Conservation (phyloP, 2,113 vertebrate genomes). For the Gasterosteus aculeatus region DNA sequence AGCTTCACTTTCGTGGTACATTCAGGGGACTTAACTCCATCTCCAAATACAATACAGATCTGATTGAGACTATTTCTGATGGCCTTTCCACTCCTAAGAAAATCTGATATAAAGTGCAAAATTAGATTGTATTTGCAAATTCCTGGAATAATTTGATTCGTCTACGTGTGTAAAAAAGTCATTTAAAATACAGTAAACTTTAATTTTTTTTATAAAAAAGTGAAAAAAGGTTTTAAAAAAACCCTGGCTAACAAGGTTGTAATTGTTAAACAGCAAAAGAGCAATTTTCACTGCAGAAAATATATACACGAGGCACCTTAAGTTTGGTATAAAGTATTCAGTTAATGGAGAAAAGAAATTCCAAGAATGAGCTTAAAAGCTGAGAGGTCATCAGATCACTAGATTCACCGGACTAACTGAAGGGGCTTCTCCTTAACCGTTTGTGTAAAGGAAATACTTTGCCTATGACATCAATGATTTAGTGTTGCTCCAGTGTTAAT, state of each 20-base stretch:
- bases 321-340: conserved; percentile 82
- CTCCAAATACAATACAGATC: conserved; percentile 50
- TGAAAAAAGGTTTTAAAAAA: conserved; percentile 76
- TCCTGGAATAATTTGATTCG: conserved; percentile 80
- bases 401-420: conserved; percentile 15
- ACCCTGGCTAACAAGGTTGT: conserved; percentile 76
- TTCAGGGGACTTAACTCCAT: conserved; percentile 64
- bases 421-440: not conserved
- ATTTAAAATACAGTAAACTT: conserved; percentile 79
- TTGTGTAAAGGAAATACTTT: conserved; percentile 10
- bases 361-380: conserved; percentile 43
- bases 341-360: conserved; percentile 40
- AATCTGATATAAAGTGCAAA: conserved; percentile 83
- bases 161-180: conserved; percentile 77
- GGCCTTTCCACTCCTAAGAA: conserved; percentile 74
- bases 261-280: conserved; percentile 74
- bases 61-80: conserved; percentile 55
- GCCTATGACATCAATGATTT: conserved; percentile 19
- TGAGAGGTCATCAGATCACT: conserved; percentile 47
- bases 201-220: conserved; percentile 74
- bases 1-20: conserved; percentile 69
- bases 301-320: conserved; percentile 84
- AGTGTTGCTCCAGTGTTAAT: conserved; percentile 54
- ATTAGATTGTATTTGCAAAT: conserved; percentile 86
- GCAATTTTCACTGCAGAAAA: conserved; percentile 72